Evolutionary conservation across 2,797 vertebrate species (phyloP), one percentile per base, ranked within the genome.

Genomic region (Microchirus variegatus): DNA sequence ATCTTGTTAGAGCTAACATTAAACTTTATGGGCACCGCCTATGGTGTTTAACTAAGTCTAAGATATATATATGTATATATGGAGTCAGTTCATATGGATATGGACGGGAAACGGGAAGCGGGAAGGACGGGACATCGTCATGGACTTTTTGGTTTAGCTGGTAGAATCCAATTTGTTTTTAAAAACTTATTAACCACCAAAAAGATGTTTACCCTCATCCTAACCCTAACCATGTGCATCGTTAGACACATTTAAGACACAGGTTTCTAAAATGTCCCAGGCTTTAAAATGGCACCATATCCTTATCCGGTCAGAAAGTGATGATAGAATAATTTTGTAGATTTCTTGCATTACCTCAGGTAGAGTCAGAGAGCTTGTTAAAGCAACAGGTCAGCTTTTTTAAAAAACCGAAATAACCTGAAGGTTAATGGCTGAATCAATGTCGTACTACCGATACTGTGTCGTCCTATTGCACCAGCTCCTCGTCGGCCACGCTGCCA

Each of bases 1-100:
- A 88, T 90, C 87, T 85, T 85, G 80, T 90, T 87, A 88, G 80
- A 82, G 83, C 73, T 56, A 66, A 82, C 78, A 82, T 89, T 87
- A 89, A 89, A 89, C 87, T 85, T 91, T 90, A 90, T 77, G 86
- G 64, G 71, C 63, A 41, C 56, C 37, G 64, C 86, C 85, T 73
- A 70, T 79, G 60, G 59, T 75, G 75, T 82, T 89, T 85, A 89
- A 85, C 75, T 77, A 68, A 80, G 77, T 79, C 82, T 59, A 69
- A 84, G 75, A 87, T 84, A 9, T 11, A 9, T 11, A 41, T 41
- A 41, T 41, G 10, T 31, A 81, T 86, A 80, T 78, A 80, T 73
- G 68, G 83, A 79, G 82, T 83, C 70, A 45, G 50, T 45, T 78
- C 78, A 83, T 85, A 83, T 78, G 63, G 72, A 73, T 77, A 80